Evolutionary conservation across 2,113 vertebrate genomes (phyloP).

Genomic region (Ictalurus punctatus): DNA sequence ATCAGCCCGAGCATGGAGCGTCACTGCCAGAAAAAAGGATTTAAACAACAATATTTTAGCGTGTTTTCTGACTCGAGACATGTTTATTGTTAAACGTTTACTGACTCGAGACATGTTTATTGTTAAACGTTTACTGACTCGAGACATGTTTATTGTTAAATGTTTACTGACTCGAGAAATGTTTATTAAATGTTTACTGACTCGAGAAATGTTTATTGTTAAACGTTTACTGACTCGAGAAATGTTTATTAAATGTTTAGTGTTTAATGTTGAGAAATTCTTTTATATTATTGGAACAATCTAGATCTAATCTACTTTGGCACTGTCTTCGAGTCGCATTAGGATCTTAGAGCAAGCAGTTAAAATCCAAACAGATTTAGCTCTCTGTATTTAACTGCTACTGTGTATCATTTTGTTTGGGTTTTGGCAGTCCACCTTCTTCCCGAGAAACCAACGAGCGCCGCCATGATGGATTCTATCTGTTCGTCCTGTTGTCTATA

Average conservation of each 20-base stretch:
- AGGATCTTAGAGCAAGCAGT: neutral
- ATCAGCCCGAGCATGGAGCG: neutral
- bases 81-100: neutral
- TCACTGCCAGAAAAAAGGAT: neutral
- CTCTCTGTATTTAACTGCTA: neutral
- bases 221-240: neutral
- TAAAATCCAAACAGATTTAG: neutral
- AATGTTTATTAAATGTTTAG: neutral
- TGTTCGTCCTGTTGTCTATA: too few species aligned
- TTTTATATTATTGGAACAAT: neutral
- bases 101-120: neutral
- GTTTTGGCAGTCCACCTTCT: neutral
- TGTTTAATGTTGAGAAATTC: neutral
- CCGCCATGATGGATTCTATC: too few species aligned
- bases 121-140: neutral
- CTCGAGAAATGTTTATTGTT: neutral
- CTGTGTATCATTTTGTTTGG: neutral
- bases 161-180: neutral
- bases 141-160: neutral
- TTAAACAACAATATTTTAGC: neutral
- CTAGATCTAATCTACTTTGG: too few species aligned
- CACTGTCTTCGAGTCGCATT: neutral
- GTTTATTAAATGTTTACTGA: neutral
- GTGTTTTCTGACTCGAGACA: neutral
- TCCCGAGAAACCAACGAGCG: too few species aligned